A percentile compares a stretch with the other conserved stretches of the same genome.
These are phyloP conservation scores for Paracentrotus lividus DNA, from an alignment of 53 echinoderm and acorn worm species.

Conservation along the genomic window DNA sequence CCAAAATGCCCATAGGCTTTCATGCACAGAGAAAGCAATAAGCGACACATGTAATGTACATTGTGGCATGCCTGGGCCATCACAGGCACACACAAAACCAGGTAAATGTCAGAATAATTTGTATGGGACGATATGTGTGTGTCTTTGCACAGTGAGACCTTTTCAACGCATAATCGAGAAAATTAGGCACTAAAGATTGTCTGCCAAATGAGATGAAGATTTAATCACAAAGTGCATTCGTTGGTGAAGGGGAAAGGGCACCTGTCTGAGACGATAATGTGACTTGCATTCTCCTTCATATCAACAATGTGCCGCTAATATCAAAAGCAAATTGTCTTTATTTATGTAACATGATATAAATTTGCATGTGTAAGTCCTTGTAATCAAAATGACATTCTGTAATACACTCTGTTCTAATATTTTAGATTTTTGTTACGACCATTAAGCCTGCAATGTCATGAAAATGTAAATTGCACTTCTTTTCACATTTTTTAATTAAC, in stretches of 20 bases:
- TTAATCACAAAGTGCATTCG: conserved; percentile 38
- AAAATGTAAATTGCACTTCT: too few species aligned
- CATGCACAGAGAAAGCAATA: conserved; percentile 36
- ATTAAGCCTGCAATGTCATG: too few species aligned
- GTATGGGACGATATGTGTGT: conserved; percentile 48
- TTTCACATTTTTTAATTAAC: too few species aligned
- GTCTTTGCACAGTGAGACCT: conserved; percentile 30
- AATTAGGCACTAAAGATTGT: conserved; percentile 58
- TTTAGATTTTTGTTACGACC: too few species aligned
- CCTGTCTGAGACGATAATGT: conserved; percentile 28
- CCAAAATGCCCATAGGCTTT: conserved; percentile 35
- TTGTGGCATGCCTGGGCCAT: conserved; percentile 6
- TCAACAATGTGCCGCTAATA: background rate
- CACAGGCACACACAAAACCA: conserved; percentile 57
- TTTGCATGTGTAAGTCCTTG: background rate
- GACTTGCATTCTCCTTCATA: background rate
- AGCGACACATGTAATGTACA: conserved; percentile 41
- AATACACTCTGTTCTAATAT: too few species aligned
- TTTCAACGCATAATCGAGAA: conserved; percentile 57
- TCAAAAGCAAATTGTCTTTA: background rate
- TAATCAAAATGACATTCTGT: too few species aligned
- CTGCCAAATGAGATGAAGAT: conserved; percentile 52
- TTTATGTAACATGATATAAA: background rate
- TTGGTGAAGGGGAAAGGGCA: background rate
- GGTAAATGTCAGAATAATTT: conserved; percentile 67